These are phyloP conservation scores for Australoheros facetus DNA, from an alignment of 2,797 vertebrate species.

Conservation along the genomic window DNA sequence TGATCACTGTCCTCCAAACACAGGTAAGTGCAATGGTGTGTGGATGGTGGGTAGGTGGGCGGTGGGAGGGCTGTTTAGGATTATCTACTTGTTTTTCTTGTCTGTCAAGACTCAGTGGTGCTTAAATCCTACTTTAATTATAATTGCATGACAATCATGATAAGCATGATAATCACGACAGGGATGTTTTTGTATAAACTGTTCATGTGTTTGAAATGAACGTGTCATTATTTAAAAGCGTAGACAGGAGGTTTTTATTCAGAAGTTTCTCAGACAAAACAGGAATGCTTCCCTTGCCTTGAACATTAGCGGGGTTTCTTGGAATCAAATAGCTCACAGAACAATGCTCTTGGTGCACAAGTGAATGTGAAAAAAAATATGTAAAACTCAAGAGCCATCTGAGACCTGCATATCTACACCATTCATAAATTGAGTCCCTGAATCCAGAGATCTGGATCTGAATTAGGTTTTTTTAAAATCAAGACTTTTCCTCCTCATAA, in stretches of 20 bases:
- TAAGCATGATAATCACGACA: neutral
- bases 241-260: neutral
- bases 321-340: neutral
- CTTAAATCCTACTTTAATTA: neutral
- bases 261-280: neutral
- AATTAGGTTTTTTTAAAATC: too few relatives aligned
- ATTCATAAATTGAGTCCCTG: too few relatives aligned
- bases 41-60: neutral
- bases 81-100: neutral
- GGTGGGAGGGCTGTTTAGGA: neutral
- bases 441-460: too few relatives aligned
- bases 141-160: neutral
- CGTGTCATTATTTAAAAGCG: neutral
- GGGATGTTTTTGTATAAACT: neutral
- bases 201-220: neutral
- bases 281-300: neutral
- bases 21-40: conserved; percentile 78
- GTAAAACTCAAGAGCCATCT: neutral
- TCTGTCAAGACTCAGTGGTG: neutral
- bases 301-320: neutral
- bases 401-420: neutral
- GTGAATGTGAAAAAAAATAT: neutral
- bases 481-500: neutral
- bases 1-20: conserved; percentile 95
- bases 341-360: neutral